Conservation (phyloP, 37 sponge, comb jelly and placozoan genomes). For the Haliclona indistincta region DNA sequence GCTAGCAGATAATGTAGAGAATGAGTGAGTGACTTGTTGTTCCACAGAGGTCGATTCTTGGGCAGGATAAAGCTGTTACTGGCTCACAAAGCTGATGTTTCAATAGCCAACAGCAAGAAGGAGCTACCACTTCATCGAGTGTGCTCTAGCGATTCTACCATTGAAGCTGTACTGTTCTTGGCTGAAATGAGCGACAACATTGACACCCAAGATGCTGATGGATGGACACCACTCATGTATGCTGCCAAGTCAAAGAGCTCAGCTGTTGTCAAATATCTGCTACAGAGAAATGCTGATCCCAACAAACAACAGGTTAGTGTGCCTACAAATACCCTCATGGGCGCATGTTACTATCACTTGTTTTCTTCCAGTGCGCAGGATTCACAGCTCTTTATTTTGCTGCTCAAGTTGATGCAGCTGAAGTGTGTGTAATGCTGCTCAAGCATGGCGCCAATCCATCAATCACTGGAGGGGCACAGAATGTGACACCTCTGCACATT, state of each 20-base stretch:
- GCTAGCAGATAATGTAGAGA: too few relatives aligned
- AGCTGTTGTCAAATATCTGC: constrained; percentile 58
- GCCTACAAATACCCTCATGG: neutral
- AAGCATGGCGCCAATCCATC: constrained; percentile 53
- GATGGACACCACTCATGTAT: constrained; percentile 73
- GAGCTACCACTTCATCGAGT: constrained; percentile 75
- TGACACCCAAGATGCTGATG: constrained; percentile 52
- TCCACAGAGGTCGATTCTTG: constrained; percentile 30
- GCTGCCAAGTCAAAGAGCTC: constrained; percentile 35
- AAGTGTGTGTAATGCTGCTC: constrained; percentile 58
- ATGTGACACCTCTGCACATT: constrained; percentile 64
- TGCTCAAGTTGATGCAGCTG: constrained; percentile 31
- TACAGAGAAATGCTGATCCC: constrained; percentile 69
- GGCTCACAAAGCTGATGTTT: constrained; percentile 27
- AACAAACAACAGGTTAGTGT: constrained; percentile 36
- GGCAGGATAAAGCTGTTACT: constrained; percentile 45
- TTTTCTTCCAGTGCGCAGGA: constrained; percentile 25
- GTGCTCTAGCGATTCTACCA: constrained; percentile 15
- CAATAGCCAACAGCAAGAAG: constrained; percentile 47
- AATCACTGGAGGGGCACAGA: constrained; percentile 38
- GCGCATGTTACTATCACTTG: neutral
- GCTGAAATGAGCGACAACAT: constrained; percentile 45
- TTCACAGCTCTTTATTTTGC: constrained; percentile 73
- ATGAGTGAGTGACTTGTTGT: constrained; percentile 1
- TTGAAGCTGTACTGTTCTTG: constrained; percentile 65